Evolutionary conservation across 2,888 invertebrate genomes (phyloP).

Genomic region (Epicampocera succincta): DNA sequence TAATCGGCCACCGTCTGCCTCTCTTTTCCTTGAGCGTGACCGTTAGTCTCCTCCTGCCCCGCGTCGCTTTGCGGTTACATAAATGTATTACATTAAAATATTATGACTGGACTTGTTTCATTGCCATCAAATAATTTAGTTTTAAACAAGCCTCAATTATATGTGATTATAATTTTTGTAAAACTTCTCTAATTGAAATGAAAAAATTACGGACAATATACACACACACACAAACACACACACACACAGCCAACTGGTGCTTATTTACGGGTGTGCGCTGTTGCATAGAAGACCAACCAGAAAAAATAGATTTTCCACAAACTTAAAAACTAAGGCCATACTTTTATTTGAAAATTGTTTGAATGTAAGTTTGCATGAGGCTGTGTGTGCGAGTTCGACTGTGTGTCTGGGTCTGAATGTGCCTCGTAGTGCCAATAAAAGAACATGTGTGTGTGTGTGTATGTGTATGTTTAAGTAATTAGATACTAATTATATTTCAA

Average conservation of each 20-base stretch:
- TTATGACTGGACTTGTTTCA: constrained; percentile 61
- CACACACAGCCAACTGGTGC: not conserved
- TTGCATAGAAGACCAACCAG: constrained; percentile 19
- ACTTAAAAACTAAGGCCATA: constrained; percentile 53
- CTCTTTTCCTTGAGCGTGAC: constrained; percentile 26
- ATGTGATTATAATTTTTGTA: constrained; percentile 52
- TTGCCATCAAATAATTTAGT: constrained; percentile 55
- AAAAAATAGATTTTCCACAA: constrained; percentile 28
- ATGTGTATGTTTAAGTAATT: constrained; percentile 55
- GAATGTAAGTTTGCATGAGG: not conserved
- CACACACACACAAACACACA: constrained; percentile 7
- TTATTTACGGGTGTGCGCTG: not conserved
- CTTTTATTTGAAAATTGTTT: constrained; percentile 22
- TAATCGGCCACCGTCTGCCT: constrained; percentile 22
- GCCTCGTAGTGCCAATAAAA: too few species aligned
- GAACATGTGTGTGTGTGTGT: constrained; percentile 2
- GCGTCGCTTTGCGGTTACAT: constrained; percentile 40
- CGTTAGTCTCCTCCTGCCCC: constrained; percentile 9
- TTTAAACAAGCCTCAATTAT: constrained; percentile 62
- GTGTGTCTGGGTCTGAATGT: constrained; percentile 31
- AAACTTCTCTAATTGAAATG: constrained; percentile 51
- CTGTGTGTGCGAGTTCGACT: constrained; percentile 8
- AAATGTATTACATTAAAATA: constrained; percentile 57
- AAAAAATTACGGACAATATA: not conserved
- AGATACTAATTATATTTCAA: constrained; percentile 68